A percentile compares a stretch with the other conserved stretches of the same genome.
Conservation (phyloP, 2,888 invertebrate genomes). For the Plemyria rubiginata region DNA sequence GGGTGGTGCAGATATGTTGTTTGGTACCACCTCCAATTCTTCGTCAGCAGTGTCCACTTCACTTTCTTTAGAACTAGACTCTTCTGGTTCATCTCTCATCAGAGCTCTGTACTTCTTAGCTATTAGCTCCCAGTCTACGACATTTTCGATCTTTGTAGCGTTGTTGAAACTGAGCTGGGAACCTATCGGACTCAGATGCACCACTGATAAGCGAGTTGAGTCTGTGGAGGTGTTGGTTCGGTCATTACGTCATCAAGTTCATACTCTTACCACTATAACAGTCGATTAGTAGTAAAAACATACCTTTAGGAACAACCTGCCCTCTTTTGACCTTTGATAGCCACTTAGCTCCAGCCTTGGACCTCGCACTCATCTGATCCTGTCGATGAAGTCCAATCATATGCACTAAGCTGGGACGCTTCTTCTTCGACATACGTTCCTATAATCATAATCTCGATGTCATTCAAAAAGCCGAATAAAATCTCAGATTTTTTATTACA, state of each 20-base stretch:
- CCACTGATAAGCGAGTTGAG: slow-evolving; percentile 91
- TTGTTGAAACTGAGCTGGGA: slow-evolving; percentile 93
- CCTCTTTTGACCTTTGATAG: slow-evolving; percentile 94
- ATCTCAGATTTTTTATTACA: not conserved
- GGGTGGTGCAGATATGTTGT: slow-evolving; percentile 72
- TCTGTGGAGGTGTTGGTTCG: slow-evolving; percentile 67
- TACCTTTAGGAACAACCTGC: slow-evolving; percentile 90
- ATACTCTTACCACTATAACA: not conserved
- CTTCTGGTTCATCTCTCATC: slow-evolving; percentile 77
- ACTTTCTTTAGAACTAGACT: slow-evolving; percentile 64
- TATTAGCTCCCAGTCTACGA: slow-evolving; percentile 96
- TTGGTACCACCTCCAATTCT: slow-evolving; percentile 72
- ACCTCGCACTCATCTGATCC: slow-evolving; percentile 90
- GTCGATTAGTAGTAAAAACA: slow-evolving; percentile 1
- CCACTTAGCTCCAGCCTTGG: slow-evolving; percentile 95
- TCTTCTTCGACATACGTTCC: slow-evolving; percentile 88
- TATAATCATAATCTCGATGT: slow-evolving; percentile 50
- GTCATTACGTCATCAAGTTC: not conserved
- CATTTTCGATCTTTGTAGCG: slow-evolving; percentile 92
- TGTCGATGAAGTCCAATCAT: slow-evolving; percentile 91
- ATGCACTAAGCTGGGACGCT: slow-evolving; percentile 93
- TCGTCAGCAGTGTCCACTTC: slow-evolving; percentile 75
- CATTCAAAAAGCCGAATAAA: not conserved
- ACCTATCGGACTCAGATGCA: slow-evolving; percentile 92
- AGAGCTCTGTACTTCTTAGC: slow-evolving; percentile 94